phyloP scores from a whole-genome alignment of 1,140 invertebrate genomes.

The Trichonephila clavata region DNA sequence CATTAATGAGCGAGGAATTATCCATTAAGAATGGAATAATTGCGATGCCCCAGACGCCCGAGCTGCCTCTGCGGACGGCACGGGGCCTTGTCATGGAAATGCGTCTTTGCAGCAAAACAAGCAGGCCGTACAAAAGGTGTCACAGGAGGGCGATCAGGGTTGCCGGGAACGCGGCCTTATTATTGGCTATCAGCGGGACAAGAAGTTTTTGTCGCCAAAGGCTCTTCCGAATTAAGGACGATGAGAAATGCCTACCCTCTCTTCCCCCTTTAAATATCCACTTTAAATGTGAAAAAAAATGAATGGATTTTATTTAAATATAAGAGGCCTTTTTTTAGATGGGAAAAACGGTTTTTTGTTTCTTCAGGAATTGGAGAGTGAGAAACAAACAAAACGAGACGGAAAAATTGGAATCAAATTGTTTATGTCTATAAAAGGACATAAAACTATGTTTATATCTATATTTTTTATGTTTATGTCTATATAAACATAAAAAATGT shows the following conservation, averaged over 20 bases:
- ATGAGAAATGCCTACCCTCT: not conserved
- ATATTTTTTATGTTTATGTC: too few relatives aligned
- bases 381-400: too few relatives aligned
- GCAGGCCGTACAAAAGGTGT: conserved; percentile 66
- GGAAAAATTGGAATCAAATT: too few relatives aligned
- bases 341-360: too few relatives aligned
- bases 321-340: too few relatives aligned
- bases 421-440: too few relatives aligned
- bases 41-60: conserved; percentile 63
- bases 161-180: conserved; percentile 51
- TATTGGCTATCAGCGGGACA: conserved; percentile 55
- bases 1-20: conserved; percentile 76
- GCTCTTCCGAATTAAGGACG: not conserved
- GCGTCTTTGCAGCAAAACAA: conserved; percentile 71
- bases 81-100: conserved; percentile 73
- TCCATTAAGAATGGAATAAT: conserved; percentile 76
- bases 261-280: not conserved
- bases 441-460: too few relatives aligned
- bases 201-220: conserved; percentile 56
- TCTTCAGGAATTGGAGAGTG: too few relatives aligned
- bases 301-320: too few relatives aligned
- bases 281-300: too few relatives aligned
- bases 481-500: too few relatives aligned
- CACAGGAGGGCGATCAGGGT: conserved; percentile 46
- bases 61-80: not conserved